Base-by-base conservation (phyloP, 2,888 invertebrate species). In the Selenia dentaria region DNA sequence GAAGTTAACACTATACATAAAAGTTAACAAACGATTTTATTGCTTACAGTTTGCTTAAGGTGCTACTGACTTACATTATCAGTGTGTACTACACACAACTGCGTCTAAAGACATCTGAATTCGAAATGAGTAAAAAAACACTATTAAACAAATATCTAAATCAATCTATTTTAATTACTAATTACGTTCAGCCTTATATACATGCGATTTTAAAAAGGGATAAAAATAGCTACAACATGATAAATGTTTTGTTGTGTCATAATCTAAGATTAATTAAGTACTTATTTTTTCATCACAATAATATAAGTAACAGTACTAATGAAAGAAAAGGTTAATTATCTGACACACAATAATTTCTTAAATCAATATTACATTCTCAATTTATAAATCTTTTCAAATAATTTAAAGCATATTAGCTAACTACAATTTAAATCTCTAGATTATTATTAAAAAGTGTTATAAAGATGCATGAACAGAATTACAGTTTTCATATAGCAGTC, bases 351-450 rank as follows among this genome's bases (percentile, higher is more conserved):
- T 16, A n/a, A 64, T 31, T 41, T 37, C 27, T 26, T 31, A 9
- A 20, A 36, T n/a, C n/a, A n/a, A n/a, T 25, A 26, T 28, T 26
- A 37, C 20, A 33, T 13, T 31, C 11, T 31, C 11, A 25, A 13
- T 25, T 31, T 29, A 29, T 37, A n/a, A n/a, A n/a, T 28, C 9
- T 6, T 33, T 22, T 20, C 62, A 74, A 79, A 77, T 66, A 60
- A 71, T 72, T 74, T 73, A 62, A 72, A 73, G 71, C 74, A 75
- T 80, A 84, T 86, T 86, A 66, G 79, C 87, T 87, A 87, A 62
- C 86, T 87, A 88, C 79, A 67, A 74, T 74, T 62, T 63, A 64
- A 43, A 48, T 59, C 36, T 26, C 33, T 45, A 66, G 61, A 62
- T 51, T 45, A 36, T 27, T 39, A 28, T 49, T 52, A 44, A 38